Percentiles rank a stretch among this genome's conserved stretches.
phyloP scores from a whole-genome alignment of 2,888 invertebrate genomes.

The Perithous albicinctus region DNA sequence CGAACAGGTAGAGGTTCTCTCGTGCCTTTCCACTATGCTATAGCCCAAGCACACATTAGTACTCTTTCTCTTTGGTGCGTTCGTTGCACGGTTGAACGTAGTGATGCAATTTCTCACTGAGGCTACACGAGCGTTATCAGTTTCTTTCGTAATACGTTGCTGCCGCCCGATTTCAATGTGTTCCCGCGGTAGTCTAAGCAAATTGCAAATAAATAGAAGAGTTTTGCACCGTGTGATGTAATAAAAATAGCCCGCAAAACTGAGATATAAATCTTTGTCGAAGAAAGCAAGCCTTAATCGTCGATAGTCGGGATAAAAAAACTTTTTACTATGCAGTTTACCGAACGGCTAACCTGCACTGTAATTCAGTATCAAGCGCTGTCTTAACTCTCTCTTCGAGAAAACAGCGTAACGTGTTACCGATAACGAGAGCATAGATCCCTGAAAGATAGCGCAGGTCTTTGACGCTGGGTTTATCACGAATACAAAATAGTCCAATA shows the following conservation, averaged over 20 bases:
- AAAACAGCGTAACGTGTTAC: background rate
- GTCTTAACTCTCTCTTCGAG: constrained; percentile 2
- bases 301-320: constrained; percentile 17
- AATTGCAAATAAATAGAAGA: constrained; percentile 15
- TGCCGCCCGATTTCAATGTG: background rate
- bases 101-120: constrained; percentile 44
- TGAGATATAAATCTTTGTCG: constrained; percentile 18
- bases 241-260: constrained; percentile 20
- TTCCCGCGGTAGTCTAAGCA: background rate
- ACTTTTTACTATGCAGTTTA: background rate
- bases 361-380: background rate
- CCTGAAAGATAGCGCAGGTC: background rate
- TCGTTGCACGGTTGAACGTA: constrained; percentile 6
- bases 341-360: background rate
- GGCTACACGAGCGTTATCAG: constrained; percentile 15
- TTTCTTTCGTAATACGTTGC: constrained; percentile 3
- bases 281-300: constrained; percentile 36
- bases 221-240: constrained; percentile 9
- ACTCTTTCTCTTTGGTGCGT: constrained; percentile 19
- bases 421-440: constrained; percentile 12
- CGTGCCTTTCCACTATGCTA: constrained; percentile 20
- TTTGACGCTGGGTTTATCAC: background rate
- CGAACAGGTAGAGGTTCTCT: constrained; percentile 5
- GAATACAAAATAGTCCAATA: too few relatives aligned
- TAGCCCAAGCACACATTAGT: constrained; percentile 19